Conservation (phyloP, 1,140 invertebrate genomes). For the Leptopilina boulardi region DNA sequence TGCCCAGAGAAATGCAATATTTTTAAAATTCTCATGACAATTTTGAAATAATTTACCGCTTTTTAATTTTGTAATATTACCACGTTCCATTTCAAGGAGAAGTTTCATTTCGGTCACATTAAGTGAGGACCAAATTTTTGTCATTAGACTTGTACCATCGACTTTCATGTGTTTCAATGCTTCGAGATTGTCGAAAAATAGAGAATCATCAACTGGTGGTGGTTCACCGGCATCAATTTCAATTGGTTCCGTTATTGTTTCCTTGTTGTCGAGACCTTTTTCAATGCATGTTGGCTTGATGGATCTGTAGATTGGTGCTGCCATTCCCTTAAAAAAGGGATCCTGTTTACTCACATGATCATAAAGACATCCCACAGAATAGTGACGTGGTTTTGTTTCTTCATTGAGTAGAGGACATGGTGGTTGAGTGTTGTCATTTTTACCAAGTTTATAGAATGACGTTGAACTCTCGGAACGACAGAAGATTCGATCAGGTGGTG, state of each 20-base stretch:
- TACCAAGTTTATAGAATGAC: conserved; percentile 42
- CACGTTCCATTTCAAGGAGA: conserved; percentile 71
- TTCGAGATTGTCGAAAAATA: conserved; percentile 72
- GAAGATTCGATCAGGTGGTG: background rate
- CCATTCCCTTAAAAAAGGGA: conserved; percentile 50
- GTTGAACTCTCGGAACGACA: conserved; percentile 19
- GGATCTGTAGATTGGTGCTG: conserved; percentile 59
- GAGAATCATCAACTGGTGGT: conserved; percentile 68
- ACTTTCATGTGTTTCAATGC: conserved; percentile 66
- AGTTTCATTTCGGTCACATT: conserved; percentile 68
- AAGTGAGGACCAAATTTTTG: conserved; percentile 70
- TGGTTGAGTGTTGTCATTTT: conserved; percentile 53
- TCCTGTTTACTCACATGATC: conserved; percentile 53
- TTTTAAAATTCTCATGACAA: conserved; percentile 55
- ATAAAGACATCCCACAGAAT: conserved; percentile 63
- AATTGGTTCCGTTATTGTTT: conserved; percentile 45
- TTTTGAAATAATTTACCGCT: conserved; percentile 42
- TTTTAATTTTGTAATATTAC: conserved; percentile 46
- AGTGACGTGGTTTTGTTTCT: conserved; percentile 53
- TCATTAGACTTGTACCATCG: conserved; percentile 71
- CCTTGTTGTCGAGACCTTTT: conserved; percentile 48
- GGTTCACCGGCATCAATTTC: conserved; percentile 72
- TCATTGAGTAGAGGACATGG: conserved; percentile 48
- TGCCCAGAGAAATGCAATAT: conserved; percentile 68
- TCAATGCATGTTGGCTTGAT: conserved; percentile 49